These are phyloP conservation scores for Itoplectis maculator DNA, from an alignment of 2,888 invertebrate genomes.

Conservation along the genomic window DNA sequence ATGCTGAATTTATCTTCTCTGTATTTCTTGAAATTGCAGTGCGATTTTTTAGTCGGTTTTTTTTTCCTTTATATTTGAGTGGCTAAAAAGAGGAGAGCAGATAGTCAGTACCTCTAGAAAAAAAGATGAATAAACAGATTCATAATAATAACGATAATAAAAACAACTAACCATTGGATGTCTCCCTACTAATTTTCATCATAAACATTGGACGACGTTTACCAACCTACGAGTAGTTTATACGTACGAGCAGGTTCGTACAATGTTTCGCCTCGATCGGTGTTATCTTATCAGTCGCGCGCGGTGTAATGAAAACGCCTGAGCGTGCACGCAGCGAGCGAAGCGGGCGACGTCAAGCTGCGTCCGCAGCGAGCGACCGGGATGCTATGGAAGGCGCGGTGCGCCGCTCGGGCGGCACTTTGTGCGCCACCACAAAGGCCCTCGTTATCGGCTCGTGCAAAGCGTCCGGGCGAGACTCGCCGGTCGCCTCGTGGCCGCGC, in stretches of 20 bases:
- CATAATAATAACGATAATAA: not conserved
- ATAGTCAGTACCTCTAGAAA: too few relatives aligned
- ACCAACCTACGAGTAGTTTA: not conserved
- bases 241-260: not conserved
- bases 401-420: constrained; percentile 25
- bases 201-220: not conserved
- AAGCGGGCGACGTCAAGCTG: not conserved
- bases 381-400: constrained; percentile 21
- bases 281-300: constrained; percentile 42
- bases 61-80: too few relatives aligned
- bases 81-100: too few relatives aligned
- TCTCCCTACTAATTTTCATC: too few relatives aligned
- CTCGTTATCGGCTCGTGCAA: constrained; percentile 48
- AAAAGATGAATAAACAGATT: not conserved
- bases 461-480: constrained; percentile 18
- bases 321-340: constrained; percentile 7
- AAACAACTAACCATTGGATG: not conserved
- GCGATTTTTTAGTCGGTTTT: too few relatives aligned
- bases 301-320: constrained; percentile 6
- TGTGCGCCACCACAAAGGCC: constrained; percentile 35
- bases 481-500: not conserved
- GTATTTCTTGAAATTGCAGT: too few relatives aligned
- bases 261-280: constrained; percentile 6
- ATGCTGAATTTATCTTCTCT: too few relatives aligned
- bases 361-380: not conserved